A percentile compares a stretch with the other conserved stretches of the same genome.
phyloP scores from a whole-genome alignment of 2,113 vertebrate species.

The Lethenteron camtschaticum region DNA sequence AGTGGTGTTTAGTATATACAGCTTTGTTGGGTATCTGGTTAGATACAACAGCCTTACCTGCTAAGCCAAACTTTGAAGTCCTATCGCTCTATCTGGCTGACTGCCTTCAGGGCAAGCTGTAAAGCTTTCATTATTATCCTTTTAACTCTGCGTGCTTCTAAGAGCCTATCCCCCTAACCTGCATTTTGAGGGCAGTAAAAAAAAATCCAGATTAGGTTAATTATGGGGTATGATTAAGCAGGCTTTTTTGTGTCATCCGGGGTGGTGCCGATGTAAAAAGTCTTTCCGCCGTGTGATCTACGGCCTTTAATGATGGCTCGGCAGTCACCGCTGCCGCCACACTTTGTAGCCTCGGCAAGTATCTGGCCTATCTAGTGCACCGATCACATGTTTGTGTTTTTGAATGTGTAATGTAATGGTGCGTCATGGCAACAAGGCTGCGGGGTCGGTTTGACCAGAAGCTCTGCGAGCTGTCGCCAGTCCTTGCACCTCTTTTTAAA shows the following conservation, averaged over 20 bases:
- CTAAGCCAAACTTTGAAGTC: constrained; percentile 1
- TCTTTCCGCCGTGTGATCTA: background rate
- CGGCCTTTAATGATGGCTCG: background rate
- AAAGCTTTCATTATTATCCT: constrained; percentile 1
- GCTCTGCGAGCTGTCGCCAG: background rate
- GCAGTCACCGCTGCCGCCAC: background rate
- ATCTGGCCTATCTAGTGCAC: background rate
- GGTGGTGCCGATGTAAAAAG: background rate
- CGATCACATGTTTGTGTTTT: background rate
- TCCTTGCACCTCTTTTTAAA: background rate
- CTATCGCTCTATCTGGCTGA: background rate
- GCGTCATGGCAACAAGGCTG: background rate
- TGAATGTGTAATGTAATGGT: background rate
- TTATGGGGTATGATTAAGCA: constrained; percentile 4
- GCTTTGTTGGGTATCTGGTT: no score
- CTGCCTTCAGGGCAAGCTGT: background rate
- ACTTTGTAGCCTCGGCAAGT: background rate
- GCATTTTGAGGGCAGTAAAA: background rate
- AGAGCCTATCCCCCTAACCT: background rate
- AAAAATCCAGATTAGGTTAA: constrained; percentile 6
- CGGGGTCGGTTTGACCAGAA: background rate
- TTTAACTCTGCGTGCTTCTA: background rate
- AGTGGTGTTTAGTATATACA: no score
- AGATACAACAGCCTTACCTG: background rate
- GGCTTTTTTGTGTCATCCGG: background rate